Base-by-base conservation (phyloP, 2,113 vertebrate genomes). In the Dasyornis broadbenti region DNA sequence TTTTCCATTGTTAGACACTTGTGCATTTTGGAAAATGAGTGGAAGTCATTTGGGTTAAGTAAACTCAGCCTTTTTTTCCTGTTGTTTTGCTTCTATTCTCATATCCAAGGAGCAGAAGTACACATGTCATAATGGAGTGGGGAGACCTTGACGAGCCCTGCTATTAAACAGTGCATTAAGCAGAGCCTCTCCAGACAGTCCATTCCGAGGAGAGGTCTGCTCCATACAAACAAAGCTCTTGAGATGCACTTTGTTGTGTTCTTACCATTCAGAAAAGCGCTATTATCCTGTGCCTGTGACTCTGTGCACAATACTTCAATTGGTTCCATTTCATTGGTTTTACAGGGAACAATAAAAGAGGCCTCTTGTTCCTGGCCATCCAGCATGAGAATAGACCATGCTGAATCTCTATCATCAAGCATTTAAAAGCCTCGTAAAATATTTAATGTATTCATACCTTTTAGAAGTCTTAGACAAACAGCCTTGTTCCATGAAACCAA, bases 121-220 rank as follows among this genome's bases (percentile, higher is more conserved):
- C 82, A 82, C 47, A 64, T 78, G 85, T 49, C 5, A 35, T 95
- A 96, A 97, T 96, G 68, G 84, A 95, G 81, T 42, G 35, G 94
- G 76, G 80, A 75, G 7, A 80, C n/a, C 47, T 80, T 93, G 94
- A 96, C 97, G 89, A 96, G 92, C 80, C 7, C 11, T 82, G 71
- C 93, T 81, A 96, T 98, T 97, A 97, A 92, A 68, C 68, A 97
- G 82, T 94, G 90, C 97, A 97, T 97, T 97, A 97, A 97, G 92
- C 94, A 90, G 71, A 95, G 22, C 72, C 93, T 97, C 94, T 97
- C 95, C 89, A 97, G 64, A 79, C 86, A 93, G 75, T 83, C n/a
- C 78, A 84, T 93, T 57, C 61, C 21, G 91, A 87, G 16, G 87
- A 97, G 94, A 96, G 89, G 85, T 88, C 91, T 96, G 93, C 39